Evolutionary conservation across 2,797 vertebrate genomes (phyloP).

Genomic region (Eurystomus glaucurus): DNA sequence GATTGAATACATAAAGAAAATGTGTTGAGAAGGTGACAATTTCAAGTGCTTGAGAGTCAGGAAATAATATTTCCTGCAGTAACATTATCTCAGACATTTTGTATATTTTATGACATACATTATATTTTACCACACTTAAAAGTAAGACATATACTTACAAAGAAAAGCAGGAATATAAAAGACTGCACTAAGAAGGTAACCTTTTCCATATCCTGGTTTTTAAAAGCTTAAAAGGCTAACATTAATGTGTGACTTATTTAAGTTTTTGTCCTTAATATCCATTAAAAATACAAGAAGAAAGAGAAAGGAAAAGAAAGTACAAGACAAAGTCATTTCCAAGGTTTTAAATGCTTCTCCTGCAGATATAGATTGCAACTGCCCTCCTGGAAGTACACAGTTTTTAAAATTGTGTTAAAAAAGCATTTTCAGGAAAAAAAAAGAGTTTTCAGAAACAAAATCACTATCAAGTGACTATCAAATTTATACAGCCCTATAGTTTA

Average conservation of each 20-base stretch:
- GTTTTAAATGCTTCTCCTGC: neutral
- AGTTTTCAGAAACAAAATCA: neutral
- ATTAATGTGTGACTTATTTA: neutral
- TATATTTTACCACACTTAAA: slow-evolving; percentile 16
- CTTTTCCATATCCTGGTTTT: neutral
- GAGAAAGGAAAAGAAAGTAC: neutral
- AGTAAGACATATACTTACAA: neutral
- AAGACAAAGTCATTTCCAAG: neutral
- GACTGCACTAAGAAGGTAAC: neutral
- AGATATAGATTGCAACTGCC: neutral
- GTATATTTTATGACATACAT: slow-evolving; percentile 12
- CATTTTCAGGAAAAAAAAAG: neutral
- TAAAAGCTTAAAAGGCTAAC: slow-evolving; percentile 9
- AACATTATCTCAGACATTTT: slow-evolving; percentile 35
- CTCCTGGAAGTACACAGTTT: neutral
- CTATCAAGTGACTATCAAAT: neutral
- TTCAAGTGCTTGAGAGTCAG: neutral
- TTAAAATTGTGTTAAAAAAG: neutral
- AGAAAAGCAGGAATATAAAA: slow-evolving; percentile 35
- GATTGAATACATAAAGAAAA: neutral
- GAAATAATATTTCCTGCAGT: slow-evolving; percentile 34
- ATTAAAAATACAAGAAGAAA: neutral
- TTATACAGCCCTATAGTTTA: neutral
- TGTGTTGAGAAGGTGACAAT: neutral
- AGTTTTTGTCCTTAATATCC: neutral